phyloP scores from a whole-genome alignment of 2,797 vertebrate genomes.

The Notolabrus celidotus region DNA sequence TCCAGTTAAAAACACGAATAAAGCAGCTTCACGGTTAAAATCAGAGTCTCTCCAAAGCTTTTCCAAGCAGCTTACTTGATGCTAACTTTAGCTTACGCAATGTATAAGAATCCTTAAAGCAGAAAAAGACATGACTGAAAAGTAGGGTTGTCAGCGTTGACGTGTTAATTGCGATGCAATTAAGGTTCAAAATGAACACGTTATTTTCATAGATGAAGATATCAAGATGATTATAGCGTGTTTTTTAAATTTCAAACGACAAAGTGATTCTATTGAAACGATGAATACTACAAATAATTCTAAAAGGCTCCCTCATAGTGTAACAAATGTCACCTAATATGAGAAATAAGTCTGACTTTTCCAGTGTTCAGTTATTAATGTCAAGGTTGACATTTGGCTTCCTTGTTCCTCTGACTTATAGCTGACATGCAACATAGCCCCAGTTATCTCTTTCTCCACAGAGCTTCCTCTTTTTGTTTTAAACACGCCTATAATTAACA shows the following conservation, averaged over 20 bases:
- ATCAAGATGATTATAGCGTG: too few relatives aligned
- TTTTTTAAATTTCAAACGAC: not conserved
- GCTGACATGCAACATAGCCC: not conserved
- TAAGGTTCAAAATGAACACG: too few relatives aligned
- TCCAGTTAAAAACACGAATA: not conserved
- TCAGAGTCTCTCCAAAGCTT: not conserved
- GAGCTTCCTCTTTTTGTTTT: not conserved
- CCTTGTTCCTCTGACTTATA: not conserved
- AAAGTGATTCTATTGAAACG: not conserved
- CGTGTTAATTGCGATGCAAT: too few relatives aligned
- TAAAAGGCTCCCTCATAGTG: not conserved
- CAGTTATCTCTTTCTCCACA: not conserved
- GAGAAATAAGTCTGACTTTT: not conserved
- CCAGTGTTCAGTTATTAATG: not conserved
- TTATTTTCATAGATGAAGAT: too few relatives aligned
- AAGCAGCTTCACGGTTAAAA: not conserved
- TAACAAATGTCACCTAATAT: not conserved
- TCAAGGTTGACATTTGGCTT: not conserved
- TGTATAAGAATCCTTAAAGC: too few relatives aligned
- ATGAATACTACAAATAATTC: too few relatives aligned
- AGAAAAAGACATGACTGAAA: not conserved
- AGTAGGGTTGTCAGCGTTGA: too few relatives aligned
- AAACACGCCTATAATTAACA: not conserved
- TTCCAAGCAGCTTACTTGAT: not conserved
- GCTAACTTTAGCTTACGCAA: not conserved